These are phyloP conservation scores for Sciaenops ocellatus DNA, from an alignment of 2,797 vertebrate genomes.

Conservation along the genomic window DNA sequence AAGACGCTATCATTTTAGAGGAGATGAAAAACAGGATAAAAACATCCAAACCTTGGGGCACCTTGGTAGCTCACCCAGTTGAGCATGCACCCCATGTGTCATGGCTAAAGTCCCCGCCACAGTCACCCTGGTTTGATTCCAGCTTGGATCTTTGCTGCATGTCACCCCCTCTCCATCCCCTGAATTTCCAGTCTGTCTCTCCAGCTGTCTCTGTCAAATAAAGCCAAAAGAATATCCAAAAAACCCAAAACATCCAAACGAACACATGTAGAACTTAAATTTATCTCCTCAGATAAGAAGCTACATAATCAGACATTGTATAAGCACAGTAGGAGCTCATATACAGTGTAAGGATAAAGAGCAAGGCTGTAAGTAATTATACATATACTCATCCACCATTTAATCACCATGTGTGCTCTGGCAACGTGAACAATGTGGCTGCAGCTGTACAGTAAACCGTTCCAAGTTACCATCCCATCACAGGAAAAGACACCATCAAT, in stretches of 20 bases:
- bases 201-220: too few relatives aligned
- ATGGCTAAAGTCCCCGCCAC: too few relatives aligned
- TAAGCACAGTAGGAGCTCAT: background rate
- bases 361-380: constrained; percentile 32
- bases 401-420: constrained; percentile 40
- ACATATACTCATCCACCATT: constrained; percentile 35
- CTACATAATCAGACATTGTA: background rate
- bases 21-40: background rate
- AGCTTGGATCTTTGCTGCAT: too few relatives aligned
- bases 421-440: constrained; percentile 34
- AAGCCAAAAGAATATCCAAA: too few relatives aligned
- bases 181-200: too few relatives aligned
- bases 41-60: too few relatives aligned
- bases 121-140: too few relatives aligned
- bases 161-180: too few relatives aligned
- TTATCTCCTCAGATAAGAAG: background rate
- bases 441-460: constrained; percentile 41
- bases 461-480: background rate
- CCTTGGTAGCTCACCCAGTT: too few relatives aligned
- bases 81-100: too few relatives aligned
- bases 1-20: background rate
- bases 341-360: constrained; percentile 5
- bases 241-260: too few relatives aligned
- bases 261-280: background rate
- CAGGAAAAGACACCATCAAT: background rate